Conservation (phyloP, 1,140 invertebrate genomes). For the Caenorhabditis brenneri region DNA sequence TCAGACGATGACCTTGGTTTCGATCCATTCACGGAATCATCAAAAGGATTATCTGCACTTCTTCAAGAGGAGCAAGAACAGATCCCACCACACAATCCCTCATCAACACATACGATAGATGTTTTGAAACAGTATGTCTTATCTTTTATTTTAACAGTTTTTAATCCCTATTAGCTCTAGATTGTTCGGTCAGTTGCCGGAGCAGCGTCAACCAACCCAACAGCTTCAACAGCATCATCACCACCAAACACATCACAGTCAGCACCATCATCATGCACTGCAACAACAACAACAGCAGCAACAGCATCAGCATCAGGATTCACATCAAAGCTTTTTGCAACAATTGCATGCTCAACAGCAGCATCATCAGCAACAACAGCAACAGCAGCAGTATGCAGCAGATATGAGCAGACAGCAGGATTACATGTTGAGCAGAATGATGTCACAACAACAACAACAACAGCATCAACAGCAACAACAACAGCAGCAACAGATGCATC, state of each 20-base stretch:
- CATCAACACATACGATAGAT: neutral
- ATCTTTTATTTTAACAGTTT: neutral
- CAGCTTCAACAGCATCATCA: conserved; percentile 16
- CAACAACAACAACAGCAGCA: conserved; percentile 18
- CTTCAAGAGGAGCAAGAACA: conserved; percentile 62
- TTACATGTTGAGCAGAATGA: neutral
- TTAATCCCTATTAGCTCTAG: conserved; percentile 10
- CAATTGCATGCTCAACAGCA: conserved; percentile 14
- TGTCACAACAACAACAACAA: conserved; percentile 4
- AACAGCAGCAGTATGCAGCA: conserved; percentile 14
- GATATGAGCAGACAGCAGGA: conserved; percentile 24
- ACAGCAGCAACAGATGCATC: too few species aligned
- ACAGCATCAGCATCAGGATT: neutral
- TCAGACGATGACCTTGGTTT: conserved; percentile 59
- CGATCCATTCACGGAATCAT: conserved; percentile 64
- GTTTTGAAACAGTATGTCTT: neutral
- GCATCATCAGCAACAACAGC: conserved; percentile 5
- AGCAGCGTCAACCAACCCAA: neutral
- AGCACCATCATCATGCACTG: neutral
- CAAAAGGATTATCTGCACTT: conserved; percentile 63
- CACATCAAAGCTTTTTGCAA: neutral
- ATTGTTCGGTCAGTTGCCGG: conserved; percentile 8
- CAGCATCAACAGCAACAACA: neutral
- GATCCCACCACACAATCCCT: neutral
- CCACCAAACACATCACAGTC: neutral